Conservation (phyloP, 2,888 invertebrate species). For the Eupithecia inturbata region DNA sequence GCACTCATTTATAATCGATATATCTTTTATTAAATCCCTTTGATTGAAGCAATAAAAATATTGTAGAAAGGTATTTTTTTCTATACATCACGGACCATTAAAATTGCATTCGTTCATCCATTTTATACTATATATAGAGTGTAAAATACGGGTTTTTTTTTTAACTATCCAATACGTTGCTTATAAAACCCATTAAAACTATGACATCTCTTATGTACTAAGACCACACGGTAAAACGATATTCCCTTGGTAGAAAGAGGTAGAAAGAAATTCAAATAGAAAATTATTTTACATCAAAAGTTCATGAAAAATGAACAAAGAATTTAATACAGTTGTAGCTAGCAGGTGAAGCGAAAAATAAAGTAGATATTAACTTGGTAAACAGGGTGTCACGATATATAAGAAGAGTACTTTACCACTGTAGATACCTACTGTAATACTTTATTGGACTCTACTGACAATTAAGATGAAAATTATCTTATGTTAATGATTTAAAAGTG, state of each 20-base stretch:
- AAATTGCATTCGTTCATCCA: background rate
- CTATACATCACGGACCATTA: background rate
- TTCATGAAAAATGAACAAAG: slow-evolving; percentile 47
- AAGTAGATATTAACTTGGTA: slow-evolving; percentile 27
- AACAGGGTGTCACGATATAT: slow-evolving; percentile 6
- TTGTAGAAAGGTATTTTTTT: background rate
- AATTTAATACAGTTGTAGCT: slow-evolving; percentile 44
- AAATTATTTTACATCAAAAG: slow-evolving; percentile 14
- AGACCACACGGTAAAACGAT: slow-evolving; percentile 17
- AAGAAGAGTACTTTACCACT: background rate
- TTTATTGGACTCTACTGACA: background rate
- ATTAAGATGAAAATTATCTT: background rate
- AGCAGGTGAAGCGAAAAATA: slow-evolving; percentile 47
- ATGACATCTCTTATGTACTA: slow-evolving; percentile 34
- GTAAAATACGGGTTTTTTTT: background rate
- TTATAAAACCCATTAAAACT: slow-evolving; percentile 25
- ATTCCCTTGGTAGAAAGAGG: background rate
- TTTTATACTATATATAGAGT: background rate
- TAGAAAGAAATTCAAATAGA: background rate
- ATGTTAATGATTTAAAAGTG: background rate
- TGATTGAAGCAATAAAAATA: slow-evolving; percentile 1
- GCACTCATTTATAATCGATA: background rate
- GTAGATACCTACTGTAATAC: too few relatives aligned
- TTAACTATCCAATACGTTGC: slow-evolving; percentile 11
- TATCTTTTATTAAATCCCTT: background rate